These are phyloP conservation scores for Scolopax bukidnonensis DNA, from an alignment of 2,797 vertebrate species.

Conservation along the genomic window DNA sequence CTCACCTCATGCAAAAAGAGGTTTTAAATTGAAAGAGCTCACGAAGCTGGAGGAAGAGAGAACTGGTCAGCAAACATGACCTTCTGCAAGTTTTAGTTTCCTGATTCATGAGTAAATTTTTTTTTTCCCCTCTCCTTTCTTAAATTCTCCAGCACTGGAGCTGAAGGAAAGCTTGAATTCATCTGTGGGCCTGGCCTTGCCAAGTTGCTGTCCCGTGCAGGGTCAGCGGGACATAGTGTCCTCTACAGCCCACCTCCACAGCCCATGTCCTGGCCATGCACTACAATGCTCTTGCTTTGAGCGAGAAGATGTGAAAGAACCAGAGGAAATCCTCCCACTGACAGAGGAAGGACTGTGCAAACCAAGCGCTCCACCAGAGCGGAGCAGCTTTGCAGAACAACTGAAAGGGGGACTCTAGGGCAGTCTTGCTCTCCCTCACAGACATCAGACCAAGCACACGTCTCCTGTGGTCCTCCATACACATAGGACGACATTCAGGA, in stretches of 20 bases:
- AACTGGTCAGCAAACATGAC: background rate
- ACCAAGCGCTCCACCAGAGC: fast-evolving
- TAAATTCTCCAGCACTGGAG: background rate
- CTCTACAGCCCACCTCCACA: fast-evolving
- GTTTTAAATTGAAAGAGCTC: background rate
- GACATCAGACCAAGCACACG: background rate
- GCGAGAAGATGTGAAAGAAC: background rate
- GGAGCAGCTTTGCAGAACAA: fast-evolving
- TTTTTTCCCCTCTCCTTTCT: background rate
- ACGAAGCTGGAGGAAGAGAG: background rate
- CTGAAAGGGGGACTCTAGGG: background rate
- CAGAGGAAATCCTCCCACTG: background rate
- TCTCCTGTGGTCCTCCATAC: background rate
- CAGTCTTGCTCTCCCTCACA: background rate
- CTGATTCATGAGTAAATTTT: background rate
- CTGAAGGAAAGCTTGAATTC: background rate
- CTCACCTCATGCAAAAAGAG: background rate
- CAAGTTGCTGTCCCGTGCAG: background rate
- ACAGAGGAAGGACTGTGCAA: background rate
- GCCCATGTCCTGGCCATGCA: fast-evolving
- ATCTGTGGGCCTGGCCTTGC: background rate
- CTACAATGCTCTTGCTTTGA: background rate
- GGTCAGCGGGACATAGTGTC: fast-evolving
- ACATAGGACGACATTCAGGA: background rate
- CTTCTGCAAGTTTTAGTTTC: background rate